Conservation (phyloP, 2,888 invertebrate genomes). For the Oxycera nigricornis region DNA sequence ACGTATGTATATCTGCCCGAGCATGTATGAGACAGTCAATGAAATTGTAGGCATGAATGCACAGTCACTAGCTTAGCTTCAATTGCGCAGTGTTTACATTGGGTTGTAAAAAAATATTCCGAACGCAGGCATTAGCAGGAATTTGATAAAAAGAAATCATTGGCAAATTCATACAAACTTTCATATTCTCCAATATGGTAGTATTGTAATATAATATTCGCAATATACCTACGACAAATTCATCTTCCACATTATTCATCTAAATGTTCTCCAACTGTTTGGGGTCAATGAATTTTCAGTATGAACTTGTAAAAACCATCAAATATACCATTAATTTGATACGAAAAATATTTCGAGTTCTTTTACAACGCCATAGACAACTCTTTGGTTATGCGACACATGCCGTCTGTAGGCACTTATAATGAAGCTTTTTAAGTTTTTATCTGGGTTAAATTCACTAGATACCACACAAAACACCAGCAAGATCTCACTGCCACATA, state of each 20-base stretch:
- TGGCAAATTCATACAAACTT: too few relatives aligned
- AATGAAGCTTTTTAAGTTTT: not conserved
- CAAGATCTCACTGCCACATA: not conserved
- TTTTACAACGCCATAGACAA: conserved; percentile 1
- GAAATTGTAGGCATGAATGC: not conserved
- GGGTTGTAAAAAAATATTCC: too few relatives aligned
- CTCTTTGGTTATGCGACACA: not conserved
- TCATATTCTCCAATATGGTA: too few relatives aligned
- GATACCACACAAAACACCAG: not conserved
- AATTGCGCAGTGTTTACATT: too few relatives aligned
- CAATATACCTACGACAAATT: not conserved
- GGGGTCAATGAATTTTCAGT: not conserved
- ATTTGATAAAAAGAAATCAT: too few relatives aligned
- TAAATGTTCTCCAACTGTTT: too few relatives aligned
- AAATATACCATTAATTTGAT: not conserved
- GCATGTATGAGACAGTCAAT: not conserved
- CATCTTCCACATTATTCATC: too few relatives aligned
- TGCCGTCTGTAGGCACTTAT: too few relatives aligned
- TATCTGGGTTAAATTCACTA: not conserved
- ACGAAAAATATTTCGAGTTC: not conserved
- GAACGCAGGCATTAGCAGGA: too few relatives aligned
- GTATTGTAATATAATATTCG: too few relatives aligned
- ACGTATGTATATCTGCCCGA: not conserved
- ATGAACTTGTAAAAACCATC: not conserved
- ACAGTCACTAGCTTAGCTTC: not conserved